phyloP scores from a whole-genome alignment of 1,140 invertebrate species.

The Acromyrmex charruanus region DNA sequence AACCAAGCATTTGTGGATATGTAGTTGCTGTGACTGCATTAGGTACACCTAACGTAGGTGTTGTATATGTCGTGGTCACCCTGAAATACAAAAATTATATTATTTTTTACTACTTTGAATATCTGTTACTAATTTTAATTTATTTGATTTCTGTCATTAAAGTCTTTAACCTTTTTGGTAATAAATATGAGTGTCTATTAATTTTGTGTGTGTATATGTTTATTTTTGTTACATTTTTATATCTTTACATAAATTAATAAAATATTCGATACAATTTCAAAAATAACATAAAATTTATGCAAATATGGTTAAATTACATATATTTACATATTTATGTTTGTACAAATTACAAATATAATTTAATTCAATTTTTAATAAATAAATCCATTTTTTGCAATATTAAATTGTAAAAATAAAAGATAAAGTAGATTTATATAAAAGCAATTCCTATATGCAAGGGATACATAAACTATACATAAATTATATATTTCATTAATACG shows the following conservation, averaged over 20 bases:
- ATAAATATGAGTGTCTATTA: neutral
- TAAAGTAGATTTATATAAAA: slow-evolving; percentile 26
- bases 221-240: slow-evolving; percentile 6
- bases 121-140: neutral
- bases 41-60: slow-evolving; percentile 83
- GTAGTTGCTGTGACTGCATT: slow-evolving; percentile 83
- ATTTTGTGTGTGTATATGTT: neutral
- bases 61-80: slow-evolving; percentile 85
- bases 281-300: slow-evolving; percentile 28
- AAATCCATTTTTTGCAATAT: slow-evolving; percentile 37
- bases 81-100: slow-evolving; percentile 80
- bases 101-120: neutral
- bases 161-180: slow-evolving; percentile 10
- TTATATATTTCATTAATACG: neutral
- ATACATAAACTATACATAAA: neutral
- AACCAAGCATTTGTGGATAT: slow-evolving; percentile 84
- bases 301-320: slow-evolving; percentile 39
- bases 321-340: slow-evolving; percentile 39
- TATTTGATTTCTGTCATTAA: slow-evolving; percentile 12
- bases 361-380: slow-evolving; percentile 41
- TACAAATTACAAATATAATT: slow-evolving; percentile 31
- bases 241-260: slow-evolving; percentile 21
- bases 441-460: neutral
- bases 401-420: neutral
- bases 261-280: slow-evolving; percentile 14